A percentile compares a stretch with the other conserved stretches of the same genome.
phyloP scores from a whole-genome alignment of 1,140 invertebrate species.

The Drosophila leontia region DNA sequence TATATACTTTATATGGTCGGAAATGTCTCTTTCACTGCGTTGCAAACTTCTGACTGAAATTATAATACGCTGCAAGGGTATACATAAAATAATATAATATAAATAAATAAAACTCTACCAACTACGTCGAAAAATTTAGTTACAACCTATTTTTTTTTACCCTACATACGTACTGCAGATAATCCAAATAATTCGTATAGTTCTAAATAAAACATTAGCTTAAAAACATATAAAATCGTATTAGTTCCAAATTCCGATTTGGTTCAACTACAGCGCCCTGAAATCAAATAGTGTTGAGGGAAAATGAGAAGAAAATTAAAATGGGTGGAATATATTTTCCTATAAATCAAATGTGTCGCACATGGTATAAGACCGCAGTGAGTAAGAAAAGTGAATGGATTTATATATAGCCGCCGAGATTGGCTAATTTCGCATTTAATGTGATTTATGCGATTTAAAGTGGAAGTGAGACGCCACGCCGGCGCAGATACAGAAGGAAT shows the following conservation, averaged over 20 bases:
- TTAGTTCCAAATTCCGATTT: too few relatives aligned
- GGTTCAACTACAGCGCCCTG: not conserved
- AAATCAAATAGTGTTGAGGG: too few relatives aligned
- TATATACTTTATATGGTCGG: too few relatives aligned
- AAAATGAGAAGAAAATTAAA: not conserved
- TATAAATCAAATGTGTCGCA: constrained; percentile 53
- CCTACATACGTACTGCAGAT: too few relatives aligned
- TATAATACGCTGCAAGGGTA: too few relatives aligned
- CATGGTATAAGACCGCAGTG: not conserved
- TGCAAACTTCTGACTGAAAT: too few relatives aligned
- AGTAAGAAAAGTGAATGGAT: constrained; percentile 12
- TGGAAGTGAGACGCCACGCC: constrained; percentile 48
- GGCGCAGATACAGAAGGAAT: constrained; percentile 23
- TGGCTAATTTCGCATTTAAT: constrained; percentile 39
- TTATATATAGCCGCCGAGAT: constrained; percentile 30
- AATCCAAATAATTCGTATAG: too few relatives aligned
- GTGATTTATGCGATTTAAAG: constrained; percentile 76
- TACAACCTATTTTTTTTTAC: too few relatives aligned
- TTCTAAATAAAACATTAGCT: not conserved
- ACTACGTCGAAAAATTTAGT: too few relatives aligned
- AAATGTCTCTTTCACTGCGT: too few relatives aligned
- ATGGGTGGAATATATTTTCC: constrained; percentile 47
- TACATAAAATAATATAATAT: too few relatives aligned
- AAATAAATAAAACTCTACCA: too few relatives aligned
- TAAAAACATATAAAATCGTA: not conserved